Conservation (phyloP, 2,797 vertebrate species). For the Taeniopygia guttata region DNA sequence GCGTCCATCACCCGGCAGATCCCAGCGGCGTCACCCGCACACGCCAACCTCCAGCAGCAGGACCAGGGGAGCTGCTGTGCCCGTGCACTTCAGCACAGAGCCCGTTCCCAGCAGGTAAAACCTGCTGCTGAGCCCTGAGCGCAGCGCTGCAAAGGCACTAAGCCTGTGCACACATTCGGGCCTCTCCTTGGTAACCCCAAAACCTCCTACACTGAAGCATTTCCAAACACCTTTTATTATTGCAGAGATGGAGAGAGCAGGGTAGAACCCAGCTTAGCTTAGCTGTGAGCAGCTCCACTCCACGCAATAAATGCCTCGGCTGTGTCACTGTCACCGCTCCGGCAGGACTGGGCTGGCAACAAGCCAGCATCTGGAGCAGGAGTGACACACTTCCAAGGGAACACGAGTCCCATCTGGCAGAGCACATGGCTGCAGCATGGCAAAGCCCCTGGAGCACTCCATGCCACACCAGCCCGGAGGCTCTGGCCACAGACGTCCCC, state of each 20-base stretch:
- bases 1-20: neutral
- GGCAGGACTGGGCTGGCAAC: neutral
- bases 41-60: neutral
- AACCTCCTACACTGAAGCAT: fast-evolving
- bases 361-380: neutral
- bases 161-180: fast-evolving
- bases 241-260: neutral
- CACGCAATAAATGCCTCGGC: fast-evolving
- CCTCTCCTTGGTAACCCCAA: neutral
- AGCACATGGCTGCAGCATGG: neutral
- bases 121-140: neutral
- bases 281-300: neutral
- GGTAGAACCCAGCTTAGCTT: neutral
- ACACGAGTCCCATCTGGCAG: neutral
- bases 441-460: neutral
- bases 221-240: neutral
- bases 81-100: fast-evolving
- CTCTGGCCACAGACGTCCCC: fast-evolving
- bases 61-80: neutral
- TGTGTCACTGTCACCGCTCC: fast-evolving
- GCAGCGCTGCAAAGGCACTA: neutral
- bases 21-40: neutral
- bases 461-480: neutral
- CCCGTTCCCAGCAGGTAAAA: neutral
- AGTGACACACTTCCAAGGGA: neutral